Percentiles rank a stretch among this genome's conserved stretches.
Conservation (phyloP, 2,797 vertebrate species). For the Benthosema pterotum region DNA sequence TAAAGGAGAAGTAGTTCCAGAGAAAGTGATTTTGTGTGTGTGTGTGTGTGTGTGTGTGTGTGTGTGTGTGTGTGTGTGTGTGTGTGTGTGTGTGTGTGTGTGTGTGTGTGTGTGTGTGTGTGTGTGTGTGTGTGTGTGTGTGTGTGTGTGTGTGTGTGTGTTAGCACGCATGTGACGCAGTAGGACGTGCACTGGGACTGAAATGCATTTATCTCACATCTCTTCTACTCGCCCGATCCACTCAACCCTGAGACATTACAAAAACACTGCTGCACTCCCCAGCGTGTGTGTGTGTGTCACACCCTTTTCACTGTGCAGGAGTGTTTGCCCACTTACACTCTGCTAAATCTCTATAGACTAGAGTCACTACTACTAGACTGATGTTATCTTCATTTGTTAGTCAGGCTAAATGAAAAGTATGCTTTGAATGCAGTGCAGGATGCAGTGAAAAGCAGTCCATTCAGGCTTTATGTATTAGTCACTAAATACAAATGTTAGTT, state of each 20-base stretch:
- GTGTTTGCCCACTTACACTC: not conserved
- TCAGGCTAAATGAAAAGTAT: no score
- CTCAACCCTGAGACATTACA: constrained; percentile 25
- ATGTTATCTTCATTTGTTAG: no score
- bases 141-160: not conserved
- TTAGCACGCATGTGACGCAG: constrained; percentile 33
- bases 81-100: not conserved
- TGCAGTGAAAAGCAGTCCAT: no score
- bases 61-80: not conserved
- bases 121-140: not conserved
- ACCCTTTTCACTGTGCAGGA: not conserved
- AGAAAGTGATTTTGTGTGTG: not conserved
- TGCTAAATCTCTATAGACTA: no score
- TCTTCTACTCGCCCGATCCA: not conserved
- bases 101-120: not conserved
- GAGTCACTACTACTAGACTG: no score
- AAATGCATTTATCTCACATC: constrained; percentile 40
- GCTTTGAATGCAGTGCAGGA: no score
- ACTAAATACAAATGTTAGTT: no score
- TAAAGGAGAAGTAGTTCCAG: constrained; percentile 25
- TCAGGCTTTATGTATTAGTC: no score
- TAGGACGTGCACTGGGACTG: constrained; percentile 52
- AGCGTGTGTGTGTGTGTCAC: constrained; percentile 2
- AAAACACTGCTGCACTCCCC: constrained; percentile 3
- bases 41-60: not conserved